phyloP scores from a whole-genome alignment of 2,888 invertebrate genomes.

The Stenchaetothrips biformis region DNA sequence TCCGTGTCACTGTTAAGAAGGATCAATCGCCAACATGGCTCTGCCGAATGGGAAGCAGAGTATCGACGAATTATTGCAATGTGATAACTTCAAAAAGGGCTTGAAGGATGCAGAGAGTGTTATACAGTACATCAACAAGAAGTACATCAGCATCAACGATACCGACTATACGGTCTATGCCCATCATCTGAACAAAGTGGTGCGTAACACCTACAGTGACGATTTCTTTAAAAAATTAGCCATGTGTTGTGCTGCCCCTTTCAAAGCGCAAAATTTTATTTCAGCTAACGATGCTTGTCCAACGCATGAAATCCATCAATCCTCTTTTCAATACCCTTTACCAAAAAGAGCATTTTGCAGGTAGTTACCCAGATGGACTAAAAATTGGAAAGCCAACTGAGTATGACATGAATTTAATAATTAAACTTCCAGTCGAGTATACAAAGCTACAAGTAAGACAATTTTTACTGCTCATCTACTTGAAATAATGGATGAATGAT shows the following conservation, averaged over 20 bases:
- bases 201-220: not conserved
- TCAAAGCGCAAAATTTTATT: not conserved
- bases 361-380: conserved; percentile 57
- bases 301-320: not conserved
- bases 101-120: not conserved
- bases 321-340: not conserved
- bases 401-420: conserved; percentile 56
- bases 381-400: conserved; percentile 56
- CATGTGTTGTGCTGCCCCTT: not conserved
- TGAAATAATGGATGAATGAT: not conserved
- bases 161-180: not conserved
- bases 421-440: conserved; percentile 51
- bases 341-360: conserved; percentile 43
- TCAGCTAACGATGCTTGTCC: not conserved
- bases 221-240: not conserved
- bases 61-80: not conserved
- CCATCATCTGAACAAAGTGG: not conserved
- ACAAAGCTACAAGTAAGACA: conserved; percentile 42
- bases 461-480: not conserved
- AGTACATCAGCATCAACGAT: not conserved
- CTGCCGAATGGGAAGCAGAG: not conserved
- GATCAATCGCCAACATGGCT: not conserved
- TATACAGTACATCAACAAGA: not conserved
- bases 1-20: not conserved
- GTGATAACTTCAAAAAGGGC: not conserved